Evolutionary conservation across 2,888 invertebrate genomes (phyloP), one percentile per base, ranked within the genome.

Genomic region (Minunthozetes semirufus): DNA sequence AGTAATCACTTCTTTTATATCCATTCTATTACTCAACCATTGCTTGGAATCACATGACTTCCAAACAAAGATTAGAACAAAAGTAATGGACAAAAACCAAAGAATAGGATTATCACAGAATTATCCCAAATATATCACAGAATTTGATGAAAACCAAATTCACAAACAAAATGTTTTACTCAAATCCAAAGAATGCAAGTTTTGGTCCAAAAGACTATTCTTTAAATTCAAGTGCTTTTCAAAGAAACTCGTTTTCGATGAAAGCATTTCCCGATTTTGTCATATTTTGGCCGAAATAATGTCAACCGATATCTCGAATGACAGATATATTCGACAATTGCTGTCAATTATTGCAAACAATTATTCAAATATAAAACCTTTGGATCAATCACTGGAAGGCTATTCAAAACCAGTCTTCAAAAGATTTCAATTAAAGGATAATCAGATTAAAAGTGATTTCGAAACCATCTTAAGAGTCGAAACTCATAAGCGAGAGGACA

Each of bases 21-120:
- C n/a, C n/a, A 50, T 63, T 33, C 33, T 63, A 38, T 63, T 63
- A 27, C 63, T 63, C 19, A 63, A 63, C 19, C 13, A 17, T 63
- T 63, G 63, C 33, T 33, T 38, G 8, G 63, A 38, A 63, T 29
- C 63, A 17, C 9, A 63, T 63, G 3, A 29, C 27, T 63, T 29
- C 8, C 11, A 33, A 1, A 1, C 22, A 17, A 15, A 22, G 22
- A 22, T 22, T 0, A 11, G 22, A 19, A 63, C 25, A 2, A 63
- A 17, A 15, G 6, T 4, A 1, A 33, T 33, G n/a, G n/a, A n/a
- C n/a, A n/a, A 19, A 63, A 33, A 17, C 27, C 27, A 15, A 8
- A 27, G 19, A 33, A 33, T 33, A n/a, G n/a, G n/a, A 29, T 61
- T 61, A 11, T 22, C 61, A 13, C 29, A 5, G 19, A 61, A 61